These are phyloP conservation scores for Rhodinocichla rosea DNA, from an alignment of 2,113 vertebrate species.

Conservation along the genomic window DNA sequence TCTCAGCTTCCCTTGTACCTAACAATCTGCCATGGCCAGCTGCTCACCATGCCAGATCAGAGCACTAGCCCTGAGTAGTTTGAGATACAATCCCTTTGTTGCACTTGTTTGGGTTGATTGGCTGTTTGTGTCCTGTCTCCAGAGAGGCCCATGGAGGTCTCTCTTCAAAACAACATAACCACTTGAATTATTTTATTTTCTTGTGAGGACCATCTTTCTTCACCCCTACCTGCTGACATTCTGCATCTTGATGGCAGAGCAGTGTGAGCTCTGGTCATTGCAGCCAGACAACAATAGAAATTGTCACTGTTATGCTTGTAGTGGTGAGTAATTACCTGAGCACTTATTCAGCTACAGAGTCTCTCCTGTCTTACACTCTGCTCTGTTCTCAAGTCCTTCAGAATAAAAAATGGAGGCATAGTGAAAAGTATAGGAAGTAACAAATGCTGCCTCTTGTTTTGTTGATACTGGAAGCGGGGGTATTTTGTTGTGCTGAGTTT, in stretches of 20 bases:
- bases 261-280: background rate
- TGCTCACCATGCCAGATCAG: background rate
- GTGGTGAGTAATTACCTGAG: background rate
- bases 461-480: background rate
- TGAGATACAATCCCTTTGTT: background rate
- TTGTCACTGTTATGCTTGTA: background rate
- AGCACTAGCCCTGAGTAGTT: background rate
- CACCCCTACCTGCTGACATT: background rate
- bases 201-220: background rate
- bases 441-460: background rate
- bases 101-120: background rate
- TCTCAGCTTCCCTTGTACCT: background rate
- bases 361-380: background rate
- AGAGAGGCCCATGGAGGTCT: background rate
- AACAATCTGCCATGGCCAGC: background rate
- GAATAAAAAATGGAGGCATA: background rate
- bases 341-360: background rate
- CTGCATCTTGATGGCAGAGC: background rate
- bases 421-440: background rate
- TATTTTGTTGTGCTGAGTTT: background rate
- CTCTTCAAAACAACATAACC: background rate
- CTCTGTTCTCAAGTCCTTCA: background rate
- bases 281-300: background rate
- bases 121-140: background rate
- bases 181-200: background rate